phyloP scores from a whole-genome alignment of 2,797 vertebrate species.

The Silurus aristotelis region DNA sequence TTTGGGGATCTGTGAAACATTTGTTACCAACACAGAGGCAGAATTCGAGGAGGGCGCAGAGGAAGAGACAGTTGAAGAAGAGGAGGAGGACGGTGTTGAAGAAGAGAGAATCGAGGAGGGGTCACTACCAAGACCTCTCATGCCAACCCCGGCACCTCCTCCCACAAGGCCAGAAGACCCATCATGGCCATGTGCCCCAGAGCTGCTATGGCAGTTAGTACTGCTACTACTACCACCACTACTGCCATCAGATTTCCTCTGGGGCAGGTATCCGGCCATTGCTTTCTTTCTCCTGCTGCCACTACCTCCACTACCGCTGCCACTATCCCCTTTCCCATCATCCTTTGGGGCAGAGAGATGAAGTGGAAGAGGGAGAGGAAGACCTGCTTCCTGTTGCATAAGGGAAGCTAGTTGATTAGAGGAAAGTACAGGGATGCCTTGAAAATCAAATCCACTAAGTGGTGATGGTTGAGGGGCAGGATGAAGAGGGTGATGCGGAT shows the following conservation, averaged over 20 bases:
- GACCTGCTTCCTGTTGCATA: slow-evolving; percentile 80
- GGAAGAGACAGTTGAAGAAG: slow-evolving; percentile 74
- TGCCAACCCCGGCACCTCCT: slow-evolving; percentile 69
- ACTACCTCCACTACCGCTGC: slow-evolving; percentile 65
- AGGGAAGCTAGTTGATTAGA: slow-evolving; percentile 81
- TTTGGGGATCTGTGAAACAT: slow-evolving; percentile 74
- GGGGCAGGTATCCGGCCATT: slow-evolving; percentile 81
- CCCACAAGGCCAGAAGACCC: slow-evolving; percentile 73
- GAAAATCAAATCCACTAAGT: slow-evolving; percentile 79
- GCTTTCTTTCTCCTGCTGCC: slow-evolving; percentile 80
- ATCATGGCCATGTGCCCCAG: slow-evolving; percentile 73
- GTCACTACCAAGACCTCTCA: slow-evolving; percentile 72
- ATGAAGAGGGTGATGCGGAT: slow-evolving; percentile 80
- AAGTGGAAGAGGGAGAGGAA: slow-evolving; percentile 79
- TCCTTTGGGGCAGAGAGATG: slow-evolving; percentile 80
- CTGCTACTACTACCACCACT: slow-evolving; percentile 60
- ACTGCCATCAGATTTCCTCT: slow-evolving; percentile 74
- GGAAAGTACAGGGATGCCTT: slow-evolving; percentile 81
- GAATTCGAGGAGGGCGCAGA: slow-evolving; percentile 74
- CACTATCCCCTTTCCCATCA: slow-evolving; percentile 67
- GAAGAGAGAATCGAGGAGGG: slow-evolving; percentile 74
- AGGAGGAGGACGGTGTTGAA: slow-evolving; percentile 69
- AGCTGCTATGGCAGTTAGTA: slow-evolving; percentile 72
- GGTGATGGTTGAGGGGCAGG: slow-evolving; percentile 77
- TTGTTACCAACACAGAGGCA: slow-evolving; percentile 76